A percentile compares a stretch with the other conserved stretches of the same genome.
phyloP scores from a whole-genome alignment of 2,797 vertebrate species.

The Nannoperca australis region DNA sequence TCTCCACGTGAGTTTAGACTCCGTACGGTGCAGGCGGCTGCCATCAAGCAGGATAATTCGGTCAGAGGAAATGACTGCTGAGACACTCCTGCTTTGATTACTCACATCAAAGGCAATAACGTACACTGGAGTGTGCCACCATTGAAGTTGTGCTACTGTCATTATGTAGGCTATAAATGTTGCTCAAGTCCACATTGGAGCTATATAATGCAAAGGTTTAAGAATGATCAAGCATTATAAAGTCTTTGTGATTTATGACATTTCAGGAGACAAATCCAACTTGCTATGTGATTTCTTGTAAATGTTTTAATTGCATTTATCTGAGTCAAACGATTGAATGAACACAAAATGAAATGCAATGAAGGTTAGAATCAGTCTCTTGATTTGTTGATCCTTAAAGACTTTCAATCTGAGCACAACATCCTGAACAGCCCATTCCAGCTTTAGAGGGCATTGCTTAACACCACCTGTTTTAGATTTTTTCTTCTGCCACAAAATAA shows the following conservation, averaged over 20 bases:
- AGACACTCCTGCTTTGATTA: not conserved
- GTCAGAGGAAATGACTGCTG: not conserved
- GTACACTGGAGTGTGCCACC: not conserved
- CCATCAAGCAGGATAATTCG: not conserved
- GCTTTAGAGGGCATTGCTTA: constrained; percentile 42
- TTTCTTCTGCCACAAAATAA: constrained; percentile 30
- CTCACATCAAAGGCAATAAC: not conserved
- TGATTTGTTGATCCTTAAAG: constrained; percentile 52
- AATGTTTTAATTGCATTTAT: not conserved
- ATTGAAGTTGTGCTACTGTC: not conserved
- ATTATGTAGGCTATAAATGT: not conserved
- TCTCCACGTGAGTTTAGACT: constrained; percentile 30
- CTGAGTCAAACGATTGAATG: constrained; percentile 19
- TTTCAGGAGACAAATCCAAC: not conserved
- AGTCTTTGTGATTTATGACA: not conserved
- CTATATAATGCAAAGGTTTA: not conserved
- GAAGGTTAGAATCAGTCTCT: constrained; percentile 37
- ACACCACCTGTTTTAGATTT: constrained; percentile 45
- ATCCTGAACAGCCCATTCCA: constrained; percentile 45
- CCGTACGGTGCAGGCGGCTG: constrained; percentile 24
- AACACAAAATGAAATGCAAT: constrained; percentile 38
- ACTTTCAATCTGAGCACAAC: constrained; percentile 44
- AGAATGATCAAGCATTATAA: not conserved
- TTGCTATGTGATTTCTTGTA: not conserved
- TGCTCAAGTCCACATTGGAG: not conserved